Evolutionary conservation across 2,797 vertebrate species (phyloP).

Genomic region (Chromobotia macracanthus): DNA sequence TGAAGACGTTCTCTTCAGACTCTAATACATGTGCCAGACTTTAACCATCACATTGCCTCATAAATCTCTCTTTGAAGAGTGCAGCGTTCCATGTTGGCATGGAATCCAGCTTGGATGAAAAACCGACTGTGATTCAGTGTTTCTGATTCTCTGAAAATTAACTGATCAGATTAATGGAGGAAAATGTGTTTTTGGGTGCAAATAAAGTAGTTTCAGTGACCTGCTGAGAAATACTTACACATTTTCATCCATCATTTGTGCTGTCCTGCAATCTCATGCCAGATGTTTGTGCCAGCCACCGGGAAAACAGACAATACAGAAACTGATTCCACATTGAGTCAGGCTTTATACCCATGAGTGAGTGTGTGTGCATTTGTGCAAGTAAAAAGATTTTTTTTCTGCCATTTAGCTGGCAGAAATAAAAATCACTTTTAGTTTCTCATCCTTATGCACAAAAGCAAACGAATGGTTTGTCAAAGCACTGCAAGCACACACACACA

Average conservation of each 20-base stretch:
- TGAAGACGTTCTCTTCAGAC: constrained; percentile 15
- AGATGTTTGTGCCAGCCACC: constrained; percentile 5
- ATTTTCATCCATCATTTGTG: not conserved
- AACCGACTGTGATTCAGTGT: not conserved
- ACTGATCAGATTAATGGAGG: not conserved
- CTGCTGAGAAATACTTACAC: not conserved
- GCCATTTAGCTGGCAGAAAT: no score
- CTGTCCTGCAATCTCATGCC: not conserved
- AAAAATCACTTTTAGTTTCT: no score
- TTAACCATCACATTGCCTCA: constrained; percentile 2
- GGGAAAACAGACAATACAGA: constrained; percentile 45
- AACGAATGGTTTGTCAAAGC: no score
- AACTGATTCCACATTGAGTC: constrained; percentile 58
- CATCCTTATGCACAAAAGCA: no score
- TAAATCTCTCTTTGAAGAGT: constrained; percentile 15
- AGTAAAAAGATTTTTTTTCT: no score
- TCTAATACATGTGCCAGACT: not conserved
- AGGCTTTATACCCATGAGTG: not conserved
- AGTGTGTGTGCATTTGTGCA: no score
- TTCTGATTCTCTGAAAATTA: constrained; percentile 3
- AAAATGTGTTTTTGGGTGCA: not conserved
- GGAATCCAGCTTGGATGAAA: not conserved
- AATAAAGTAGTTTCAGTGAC: not conserved
- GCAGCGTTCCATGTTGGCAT: not conserved
- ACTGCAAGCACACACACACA: no score